These are phyloP conservation scores for Variabilichromis moorii DNA, from an alignment of 2,113 vertebrate species.

Conservation along the genomic window DNA sequence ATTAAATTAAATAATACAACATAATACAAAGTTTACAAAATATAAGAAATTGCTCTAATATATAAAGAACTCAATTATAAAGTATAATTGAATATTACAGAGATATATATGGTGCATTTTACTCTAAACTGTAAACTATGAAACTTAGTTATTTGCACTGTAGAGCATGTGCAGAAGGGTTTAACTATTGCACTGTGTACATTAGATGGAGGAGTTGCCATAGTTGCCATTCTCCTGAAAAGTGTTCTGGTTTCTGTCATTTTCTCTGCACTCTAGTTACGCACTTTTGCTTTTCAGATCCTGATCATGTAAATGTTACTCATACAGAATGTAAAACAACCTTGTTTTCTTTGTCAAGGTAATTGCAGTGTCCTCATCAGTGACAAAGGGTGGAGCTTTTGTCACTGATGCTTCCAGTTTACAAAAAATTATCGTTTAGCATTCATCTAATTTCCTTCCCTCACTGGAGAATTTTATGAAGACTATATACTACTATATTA, in stretches of 20 bases:
- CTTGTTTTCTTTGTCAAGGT: neutral
- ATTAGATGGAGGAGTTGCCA: neutral
- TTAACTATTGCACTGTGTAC: neutral
- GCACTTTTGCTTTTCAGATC: neutral
- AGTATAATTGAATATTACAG: neutral
- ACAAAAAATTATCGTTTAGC: too few species aligned
- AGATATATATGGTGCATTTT: neutral
- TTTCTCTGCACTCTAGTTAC: neutral
- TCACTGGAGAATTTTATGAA: neutral
- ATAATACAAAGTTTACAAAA: neutral
- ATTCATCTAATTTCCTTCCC: neutral
- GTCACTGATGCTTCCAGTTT: neutral
- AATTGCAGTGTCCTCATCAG: neutral
- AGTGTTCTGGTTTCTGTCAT: neutral
- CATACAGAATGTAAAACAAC: neutral
- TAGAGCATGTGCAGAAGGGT: neutral
- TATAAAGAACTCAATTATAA: neutral
- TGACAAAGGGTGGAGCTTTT: neutral
- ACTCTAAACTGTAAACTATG: neutral
- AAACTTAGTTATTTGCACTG: neutral
- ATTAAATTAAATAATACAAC: neutral
- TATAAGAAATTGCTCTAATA: neutral
- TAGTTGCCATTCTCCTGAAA: neutral
- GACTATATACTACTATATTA: neutral
- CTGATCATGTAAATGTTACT: neutral